Evolutionary conservation across 2,797 vertebrate species (phyloP).

Genomic region (Dipus sagitta): DNA sequence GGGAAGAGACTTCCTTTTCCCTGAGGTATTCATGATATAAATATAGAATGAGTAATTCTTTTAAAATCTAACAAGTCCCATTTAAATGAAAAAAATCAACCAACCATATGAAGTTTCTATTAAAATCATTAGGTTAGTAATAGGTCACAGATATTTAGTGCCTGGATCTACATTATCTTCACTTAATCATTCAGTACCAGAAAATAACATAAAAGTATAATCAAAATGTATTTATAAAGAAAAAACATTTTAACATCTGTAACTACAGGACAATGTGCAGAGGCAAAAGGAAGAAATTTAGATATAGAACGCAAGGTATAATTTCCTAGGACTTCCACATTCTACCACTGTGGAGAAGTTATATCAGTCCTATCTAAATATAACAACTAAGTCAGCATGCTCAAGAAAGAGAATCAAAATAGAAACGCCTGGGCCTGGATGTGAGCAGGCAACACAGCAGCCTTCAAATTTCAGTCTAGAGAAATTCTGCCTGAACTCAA

Average conservation of each 20-base stretch:
- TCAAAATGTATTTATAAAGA: not conserved
- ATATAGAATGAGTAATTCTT: constrained; percentile 62
- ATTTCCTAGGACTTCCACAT: constrained; percentile 40
- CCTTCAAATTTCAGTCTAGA: not conserved
- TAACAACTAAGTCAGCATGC: constrained; percentile 54
- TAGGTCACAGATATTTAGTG: constrained; percentile 41
- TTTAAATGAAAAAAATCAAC: constrained; percentile 50
- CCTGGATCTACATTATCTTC: not conserved
- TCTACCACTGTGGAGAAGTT: constrained; percentile 10
- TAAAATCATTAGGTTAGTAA: constrained; percentile 39
- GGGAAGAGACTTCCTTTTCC: constrained; percentile 58
- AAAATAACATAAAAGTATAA: not conserved
- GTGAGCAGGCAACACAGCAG: constrained; percentile 30
- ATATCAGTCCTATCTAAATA: constrained; percentile 66
- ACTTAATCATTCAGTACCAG: constrained; percentile 17
- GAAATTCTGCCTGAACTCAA: constrained; percentile 39
- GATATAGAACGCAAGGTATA: constrained; percentile 8
- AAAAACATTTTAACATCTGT: constrained; percentile 19
- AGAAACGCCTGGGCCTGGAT: constrained; percentile 42
- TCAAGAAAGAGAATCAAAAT: constrained; percentile 67
- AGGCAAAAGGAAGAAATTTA: not conserved
- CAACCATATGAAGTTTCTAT: constrained; percentile 29
- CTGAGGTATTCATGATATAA: constrained; percentile 58
- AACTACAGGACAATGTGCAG: not conserved
- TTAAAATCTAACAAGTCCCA: constrained; percentile 54